A percentile compares a stretch with the other conserved stretches of the same genome.
These are phyloP conservation scores for Galerucella nymphaeae DNA, from an alignment of 2,888 invertebrate genomes.

Conservation along the genomic window DNA sequence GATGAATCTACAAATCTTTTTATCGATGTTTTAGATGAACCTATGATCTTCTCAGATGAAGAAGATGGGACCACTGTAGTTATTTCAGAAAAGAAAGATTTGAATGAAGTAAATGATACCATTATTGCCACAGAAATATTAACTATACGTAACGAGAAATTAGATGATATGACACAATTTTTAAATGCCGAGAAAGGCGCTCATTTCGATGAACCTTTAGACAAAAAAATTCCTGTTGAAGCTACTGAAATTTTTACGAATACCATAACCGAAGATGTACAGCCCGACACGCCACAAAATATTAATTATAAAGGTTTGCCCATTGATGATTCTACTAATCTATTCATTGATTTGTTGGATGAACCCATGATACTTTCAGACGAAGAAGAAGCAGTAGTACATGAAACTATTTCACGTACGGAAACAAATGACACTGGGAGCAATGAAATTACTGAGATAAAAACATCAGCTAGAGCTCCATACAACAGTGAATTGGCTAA, in stretches of 20 bases:
- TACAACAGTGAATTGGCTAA: not conserved
- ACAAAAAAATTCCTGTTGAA: not conserved
- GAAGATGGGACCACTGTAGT: slow-evolving; percentile 30
- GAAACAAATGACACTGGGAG: not conserved
- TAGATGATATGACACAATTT: not conserved
- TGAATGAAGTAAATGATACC: too few species aligned
- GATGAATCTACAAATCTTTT: slow-evolving; percentile 48
- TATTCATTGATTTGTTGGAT: slow-evolving; percentile 51
- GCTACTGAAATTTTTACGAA: not conserved
- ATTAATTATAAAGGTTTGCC: slow-evolving; percentile 50
- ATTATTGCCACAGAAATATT: too few species aligned
- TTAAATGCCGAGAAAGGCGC: not conserved
- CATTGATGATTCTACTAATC: slow-evolving; percentile 47
- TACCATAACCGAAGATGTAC: not conserved
- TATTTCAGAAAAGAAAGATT: slow-evolving; percentile 7
- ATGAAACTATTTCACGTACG: not conserved
- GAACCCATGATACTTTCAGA: slow-evolving; percentile 54
- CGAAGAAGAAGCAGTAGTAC: slow-evolving; percentile 45
- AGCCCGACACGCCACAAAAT: slow-evolving; percentile 11
- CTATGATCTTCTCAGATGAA: slow-evolving; percentile 53
- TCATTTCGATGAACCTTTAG: not conserved
- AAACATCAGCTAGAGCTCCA: not conserved
- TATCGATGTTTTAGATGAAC: slow-evolving; percentile 53
- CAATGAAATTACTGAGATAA: slow-evolving; percentile 10
- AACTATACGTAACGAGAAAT: not conserved